Percentiles rank a stretch among this genome's conserved stretches.
phyloP scores from a whole-genome alignment of 2,888 invertebrate genomes.

The Oscheius sp. region DNA sequence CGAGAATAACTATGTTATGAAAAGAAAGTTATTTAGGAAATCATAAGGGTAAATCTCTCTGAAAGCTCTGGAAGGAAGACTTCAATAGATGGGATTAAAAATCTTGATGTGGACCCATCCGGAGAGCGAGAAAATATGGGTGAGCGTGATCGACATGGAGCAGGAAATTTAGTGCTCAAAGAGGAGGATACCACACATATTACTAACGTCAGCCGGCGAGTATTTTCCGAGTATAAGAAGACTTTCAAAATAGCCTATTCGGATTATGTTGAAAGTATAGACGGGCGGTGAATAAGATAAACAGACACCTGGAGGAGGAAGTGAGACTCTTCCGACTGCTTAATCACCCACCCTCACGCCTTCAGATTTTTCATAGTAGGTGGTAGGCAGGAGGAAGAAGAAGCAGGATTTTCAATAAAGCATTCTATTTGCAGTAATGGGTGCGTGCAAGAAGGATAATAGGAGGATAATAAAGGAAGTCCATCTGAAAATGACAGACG shows the following conservation, averaged over 20 bases:
- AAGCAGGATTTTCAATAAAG: too few species aligned
- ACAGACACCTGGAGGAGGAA: constrained; percentile 8
- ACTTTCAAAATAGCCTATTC: too few species aligned
- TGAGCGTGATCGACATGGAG: constrained; percentile 2
- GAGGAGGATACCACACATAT: constrained; percentile 17
- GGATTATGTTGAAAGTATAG: too few species aligned
- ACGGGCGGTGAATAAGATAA: too few species aligned
- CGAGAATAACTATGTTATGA: background rate
- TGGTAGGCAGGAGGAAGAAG: background rate
- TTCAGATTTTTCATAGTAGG: constrained; percentile 1
- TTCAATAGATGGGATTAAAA: background rate
- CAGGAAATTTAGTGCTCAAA: constrained; percentile 22
- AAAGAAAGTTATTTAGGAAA: background rate
- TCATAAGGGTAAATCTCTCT: too few species aligned
- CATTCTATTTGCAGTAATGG: background rate
- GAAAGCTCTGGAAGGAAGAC: too few species aligned
- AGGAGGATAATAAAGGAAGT: too few species aligned
- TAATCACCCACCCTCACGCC: constrained; percentile 6
- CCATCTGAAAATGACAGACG: too few species aligned
- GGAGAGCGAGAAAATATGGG: background rate
- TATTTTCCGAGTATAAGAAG: too few species aligned
- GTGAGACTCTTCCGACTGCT: constrained; percentile 21
- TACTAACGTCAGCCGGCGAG: constrained; percentile 17
- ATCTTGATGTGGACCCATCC: constrained; percentile 10
- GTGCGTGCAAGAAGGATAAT: background rate